Evolutionary conservation across 2,888 invertebrate genomes (phyloP).

Genomic region (Frankliniella intonsa): DNA sequence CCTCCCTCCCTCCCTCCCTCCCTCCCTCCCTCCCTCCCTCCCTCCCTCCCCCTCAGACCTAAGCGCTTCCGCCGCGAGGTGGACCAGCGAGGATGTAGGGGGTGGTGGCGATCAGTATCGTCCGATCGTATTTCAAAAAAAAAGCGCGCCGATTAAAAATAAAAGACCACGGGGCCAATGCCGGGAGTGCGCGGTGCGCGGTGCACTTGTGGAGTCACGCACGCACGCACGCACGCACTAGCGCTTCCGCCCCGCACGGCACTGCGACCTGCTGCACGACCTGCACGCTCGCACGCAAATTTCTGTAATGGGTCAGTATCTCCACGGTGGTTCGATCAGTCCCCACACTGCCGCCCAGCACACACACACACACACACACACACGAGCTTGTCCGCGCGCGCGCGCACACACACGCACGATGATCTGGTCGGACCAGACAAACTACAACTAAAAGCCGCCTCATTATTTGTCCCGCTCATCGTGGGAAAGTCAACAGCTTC

Average conservation of each 20-base stretch:
- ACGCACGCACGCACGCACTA: background rate
- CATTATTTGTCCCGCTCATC: slow-evolving; percentile 5
- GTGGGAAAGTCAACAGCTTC: slow-evolving; percentile 24
- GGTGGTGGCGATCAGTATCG: background rate
- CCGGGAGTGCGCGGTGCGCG: no score
- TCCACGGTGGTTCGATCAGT: no score
- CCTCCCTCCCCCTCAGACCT: background rate
- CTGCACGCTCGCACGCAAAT: no score
- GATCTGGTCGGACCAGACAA: background rate
- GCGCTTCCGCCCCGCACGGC: no score
- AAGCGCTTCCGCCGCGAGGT: background rate
- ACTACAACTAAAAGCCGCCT: background rate
- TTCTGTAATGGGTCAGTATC: no score
- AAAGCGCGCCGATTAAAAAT: slow-evolving; percentile 9
- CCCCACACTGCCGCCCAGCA: no score
- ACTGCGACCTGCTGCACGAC: no score
- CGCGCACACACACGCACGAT: no score
- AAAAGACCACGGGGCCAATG: background rate
- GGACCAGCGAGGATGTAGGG: background rate
- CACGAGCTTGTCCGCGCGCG: no score
- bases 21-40: no score
- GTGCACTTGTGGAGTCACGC: background rate
- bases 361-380: no score
- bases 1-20: no score
- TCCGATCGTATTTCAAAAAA: slow-evolving; percentile 4